Percentiles rank a stretch among this genome's conserved stretches.
phyloP scores from a whole-genome alignment of 64 coral and sea anemone species.

The Dendrophyllia cribrosa region DNA sequence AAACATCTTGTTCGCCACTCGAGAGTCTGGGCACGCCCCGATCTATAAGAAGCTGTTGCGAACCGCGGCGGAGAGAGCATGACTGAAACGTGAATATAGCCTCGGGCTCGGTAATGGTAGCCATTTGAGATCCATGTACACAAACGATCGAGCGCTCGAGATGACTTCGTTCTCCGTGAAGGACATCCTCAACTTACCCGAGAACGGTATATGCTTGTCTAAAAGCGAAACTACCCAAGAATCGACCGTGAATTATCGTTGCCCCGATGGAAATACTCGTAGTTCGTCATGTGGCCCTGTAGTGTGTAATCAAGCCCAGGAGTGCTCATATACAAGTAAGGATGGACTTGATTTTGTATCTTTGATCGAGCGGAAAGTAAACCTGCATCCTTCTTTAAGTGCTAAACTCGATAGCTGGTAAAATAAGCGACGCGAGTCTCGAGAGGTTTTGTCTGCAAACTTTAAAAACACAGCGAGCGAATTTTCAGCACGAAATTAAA shows the following conservation, averaged over 20 bases:
- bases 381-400: constrained; percentile 68
- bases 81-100: constrained; percentile 73
- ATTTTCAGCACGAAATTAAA: constrained; percentile 12
- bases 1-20: constrained; percentile 98
- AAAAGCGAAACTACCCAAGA: constrained; percentile 75
- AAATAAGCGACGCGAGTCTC: constrained; percentile 10
- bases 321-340: constrained; percentile 93
- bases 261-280: constrained; percentile 83
- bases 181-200: constrained; percentile 94
- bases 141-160: constrained; percentile 73
- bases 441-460: neutral
- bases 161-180: constrained; percentile 99
- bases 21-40: constrained; percentile 90
- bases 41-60: constrained; percentile 80
- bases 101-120: constrained; percentile 78
- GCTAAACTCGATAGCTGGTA: constrained; percentile 63
- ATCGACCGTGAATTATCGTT: constrained; percentile 70
- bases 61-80: constrained; percentile 72
- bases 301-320: constrained; percentile 89
- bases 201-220: constrained; percentile 62
- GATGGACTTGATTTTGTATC: constrained; percentile 95
- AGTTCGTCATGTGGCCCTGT: constrained; percentile 76
- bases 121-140: constrained; percentile 96
- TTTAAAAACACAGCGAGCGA: neutral
- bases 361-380: constrained; percentile 92